These are phyloP conservation scores for Autographa gamma DNA, from an alignment of 2,888 invertebrate species.

Conservation along the genomic window DNA sequence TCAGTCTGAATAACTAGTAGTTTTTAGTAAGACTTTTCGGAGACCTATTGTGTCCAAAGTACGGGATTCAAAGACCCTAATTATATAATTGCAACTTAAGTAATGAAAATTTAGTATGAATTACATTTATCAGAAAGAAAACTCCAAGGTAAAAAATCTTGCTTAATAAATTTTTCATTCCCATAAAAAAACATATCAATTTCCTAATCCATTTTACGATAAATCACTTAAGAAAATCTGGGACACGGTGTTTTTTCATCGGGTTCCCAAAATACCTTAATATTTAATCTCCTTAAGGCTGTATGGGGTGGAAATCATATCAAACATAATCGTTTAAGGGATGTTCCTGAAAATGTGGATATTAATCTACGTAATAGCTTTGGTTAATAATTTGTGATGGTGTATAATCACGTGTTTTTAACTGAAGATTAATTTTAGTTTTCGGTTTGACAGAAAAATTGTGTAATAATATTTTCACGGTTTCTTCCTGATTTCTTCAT, in stretches of 20 bases:
- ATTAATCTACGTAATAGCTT: background rate
- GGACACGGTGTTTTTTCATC: constrained; percentile 2
- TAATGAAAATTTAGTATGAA: too few species aligned
- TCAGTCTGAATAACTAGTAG: too few species aligned
- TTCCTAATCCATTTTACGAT: constrained; percentile 25
- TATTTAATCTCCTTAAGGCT: constrained; percentile 23
- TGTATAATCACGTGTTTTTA: background rate
- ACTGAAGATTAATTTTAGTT: background rate
- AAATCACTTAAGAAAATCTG: constrained; percentile 44
- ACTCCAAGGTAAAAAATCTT: background rate
- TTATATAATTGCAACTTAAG: too few species aligned
- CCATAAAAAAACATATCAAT: constrained; percentile 24
- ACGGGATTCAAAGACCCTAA: too few species aligned
- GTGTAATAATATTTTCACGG: background rate
- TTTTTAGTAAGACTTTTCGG: too few species aligned
- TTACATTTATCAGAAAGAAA: too few species aligned
- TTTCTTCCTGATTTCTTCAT: too few species aligned
- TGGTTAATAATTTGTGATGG: background rate
- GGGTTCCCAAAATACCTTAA: constrained; percentile 10
- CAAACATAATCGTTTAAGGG: constrained; percentile 5
- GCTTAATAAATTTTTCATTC: background rate
- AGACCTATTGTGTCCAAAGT: too few species aligned
- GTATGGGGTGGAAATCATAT: constrained; percentile 29
- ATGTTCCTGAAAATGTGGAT: background rate
- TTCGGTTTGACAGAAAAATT: background rate